Percentiles rank a stretch among this genome's conserved stretches.
These are phyloP conservation scores for Decapterus maruadsi DNA, from an alignment of 2,797 vertebrate species.

Conservation along the genomic window DNA sequence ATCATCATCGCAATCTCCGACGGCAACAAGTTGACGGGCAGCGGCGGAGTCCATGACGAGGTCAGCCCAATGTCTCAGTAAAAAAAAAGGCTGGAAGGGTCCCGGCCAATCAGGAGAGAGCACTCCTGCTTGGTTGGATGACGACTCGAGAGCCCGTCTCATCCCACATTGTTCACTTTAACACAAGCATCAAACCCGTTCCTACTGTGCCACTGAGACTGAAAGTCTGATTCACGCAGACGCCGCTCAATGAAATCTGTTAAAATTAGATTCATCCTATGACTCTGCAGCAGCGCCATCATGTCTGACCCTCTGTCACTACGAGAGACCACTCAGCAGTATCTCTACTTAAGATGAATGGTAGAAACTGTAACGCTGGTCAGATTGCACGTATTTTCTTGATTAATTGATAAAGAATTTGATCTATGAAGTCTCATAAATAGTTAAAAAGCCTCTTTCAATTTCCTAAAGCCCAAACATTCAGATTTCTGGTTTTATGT, in stretches of 20 bases:
- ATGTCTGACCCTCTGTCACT: background rate
- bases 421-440: background rate
- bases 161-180: slow-evolving; percentile 22
- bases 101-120: slow-evolving; percentile 15
- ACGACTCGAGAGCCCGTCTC: background rate
- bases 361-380: no score
- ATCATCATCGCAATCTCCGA: slow-evolving; percentile 97
- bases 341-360: background rate
- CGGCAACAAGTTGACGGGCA: slow-evolving; percentile 94
- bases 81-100: slow-evolving; percentile 3
- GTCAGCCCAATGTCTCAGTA: slow-evolving; percentile 80
- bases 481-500: no score
- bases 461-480: background rate
- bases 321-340: background rate
- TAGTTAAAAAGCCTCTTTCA: background rate
- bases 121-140: slow-evolving; percentile 27
- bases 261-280: background rate
- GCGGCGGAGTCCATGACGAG: slow-evolving; percentile 95
- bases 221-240: background rate
- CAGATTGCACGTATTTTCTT: background rate
- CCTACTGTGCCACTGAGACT: slow-evolving; percentile 1
- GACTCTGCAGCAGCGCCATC: background rate
- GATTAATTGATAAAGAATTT: background rate
- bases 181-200: slow-evolving; percentile 29
- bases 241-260: background rate